These are phyloP conservation scores for Drosophila fungiperda DNA, from an alignment of 2,888 invertebrate genomes.

Conservation along the genomic window DNA sequence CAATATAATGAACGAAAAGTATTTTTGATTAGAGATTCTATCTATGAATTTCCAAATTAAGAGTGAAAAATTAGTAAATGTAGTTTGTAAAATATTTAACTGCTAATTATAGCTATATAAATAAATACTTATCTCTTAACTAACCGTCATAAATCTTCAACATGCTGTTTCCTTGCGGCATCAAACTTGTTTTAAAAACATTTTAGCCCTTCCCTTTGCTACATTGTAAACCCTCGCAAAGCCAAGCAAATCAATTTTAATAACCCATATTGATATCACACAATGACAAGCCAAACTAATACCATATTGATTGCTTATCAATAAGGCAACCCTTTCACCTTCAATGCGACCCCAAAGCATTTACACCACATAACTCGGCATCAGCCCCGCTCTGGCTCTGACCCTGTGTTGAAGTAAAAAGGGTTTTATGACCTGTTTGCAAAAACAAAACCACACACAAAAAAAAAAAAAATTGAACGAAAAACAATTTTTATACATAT, in stretches of 20 bases:
- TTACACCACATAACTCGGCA: constrained; percentile 78
- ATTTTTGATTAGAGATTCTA: not conserved
- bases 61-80: not conserved
- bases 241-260: constrained; percentile 57
- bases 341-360: constrained; percentile 43
- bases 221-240: constrained; percentile 2
- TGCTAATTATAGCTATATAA: not conserved
- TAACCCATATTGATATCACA: constrained; percentile 63
- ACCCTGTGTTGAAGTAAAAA: constrained; percentile 77
- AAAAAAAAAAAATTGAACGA: constrained; percentile 29
- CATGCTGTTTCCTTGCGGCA: not conserved
- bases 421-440: constrained; percentile 79
- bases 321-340: constrained; percentile 54
- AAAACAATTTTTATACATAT: constrained; percentile 31
- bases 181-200: not conserved
- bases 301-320: constrained; percentile 75
- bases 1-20: not conserved
- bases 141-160: not conserved
- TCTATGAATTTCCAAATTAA: not conserved
- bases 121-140: too few relatives aligned
- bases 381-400: constrained; percentile 35
- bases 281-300: constrained; percentile 76
- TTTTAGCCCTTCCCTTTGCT: not conserved
- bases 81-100: not conserved
- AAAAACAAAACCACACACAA: constrained; percentile 30